phyloP scores from a whole-genome alignment of 2,888 invertebrate genomes.

The Nomada fucata region DNA sequence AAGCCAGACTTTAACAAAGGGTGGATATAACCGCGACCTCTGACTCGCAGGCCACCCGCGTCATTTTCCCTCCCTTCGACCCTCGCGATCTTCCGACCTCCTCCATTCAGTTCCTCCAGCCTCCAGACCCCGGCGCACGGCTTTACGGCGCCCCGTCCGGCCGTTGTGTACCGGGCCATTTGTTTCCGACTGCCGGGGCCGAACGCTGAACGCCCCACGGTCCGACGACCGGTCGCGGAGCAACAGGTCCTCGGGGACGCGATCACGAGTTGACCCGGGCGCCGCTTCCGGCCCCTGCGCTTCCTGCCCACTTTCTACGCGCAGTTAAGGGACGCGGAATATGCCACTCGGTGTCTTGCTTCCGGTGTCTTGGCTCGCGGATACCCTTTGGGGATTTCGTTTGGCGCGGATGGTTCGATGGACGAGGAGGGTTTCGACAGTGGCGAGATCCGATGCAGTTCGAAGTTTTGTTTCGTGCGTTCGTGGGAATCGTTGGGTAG shows the following conservation, averaged over 20 bases:
- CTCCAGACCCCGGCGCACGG: constrained; percentile 12
- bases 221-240: constrained; percentile 59
- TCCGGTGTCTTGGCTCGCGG: constrained; percentile 3
- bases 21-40: constrained; percentile 73
- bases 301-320: constrained; percentile 44
- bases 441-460: too few relatives aligned
- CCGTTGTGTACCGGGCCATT: constrained; percentile 54
- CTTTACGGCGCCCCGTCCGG: constrained; percentile 32
- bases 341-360: constrained; percentile 17
- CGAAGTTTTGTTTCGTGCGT: too few relatives aligned
- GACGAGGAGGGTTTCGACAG: too few relatives aligned
- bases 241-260: constrained; percentile 80
- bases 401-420: too few relatives aligned
- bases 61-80: constrained; percentile 33
- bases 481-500: too few relatives aligned
- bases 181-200: constrained; percentile 75
- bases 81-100: constrained; percentile 26
- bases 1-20: constrained; percentile 81
- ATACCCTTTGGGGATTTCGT: not conserved
- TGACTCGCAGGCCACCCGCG: constrained; percentile 49
- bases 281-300: constrained; percentile 57
- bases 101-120: not conserved
- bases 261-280: constrained; percentile 70
- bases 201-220: constrained; percentile 67
- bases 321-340: not conserved